Conservation (phyloP, 2,113 vertebrate species). For the Isichthys henryi region DNA sequence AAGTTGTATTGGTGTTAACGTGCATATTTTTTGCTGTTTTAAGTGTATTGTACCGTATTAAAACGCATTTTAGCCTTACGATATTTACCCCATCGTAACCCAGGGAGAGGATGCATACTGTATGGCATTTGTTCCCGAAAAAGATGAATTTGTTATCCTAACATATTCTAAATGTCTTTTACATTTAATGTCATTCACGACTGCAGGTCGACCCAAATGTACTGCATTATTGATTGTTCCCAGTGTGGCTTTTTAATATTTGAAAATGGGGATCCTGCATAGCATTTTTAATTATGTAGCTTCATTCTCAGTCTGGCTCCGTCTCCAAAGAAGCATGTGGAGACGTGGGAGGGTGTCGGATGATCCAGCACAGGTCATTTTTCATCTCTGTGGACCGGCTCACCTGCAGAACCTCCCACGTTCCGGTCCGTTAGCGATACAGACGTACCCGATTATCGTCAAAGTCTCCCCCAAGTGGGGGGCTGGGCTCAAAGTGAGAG, state of each 20-base stretch:
- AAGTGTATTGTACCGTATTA: too few relatives aligned
- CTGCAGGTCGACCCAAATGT: not conserved
- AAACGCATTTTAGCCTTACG: too few relatives aligned
- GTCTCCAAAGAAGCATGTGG: not conserved
- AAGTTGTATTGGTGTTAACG: too few relatives aligned
- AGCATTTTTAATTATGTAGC: not conserved
- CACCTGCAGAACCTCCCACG: conserved; percentile 14
- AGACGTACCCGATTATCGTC: not conserved
- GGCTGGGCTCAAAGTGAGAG: not conserved
- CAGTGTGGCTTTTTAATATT: not conserved
- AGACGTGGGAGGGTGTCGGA: not conserved
- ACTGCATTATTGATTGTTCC: not conserved
- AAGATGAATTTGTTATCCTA: not conserved
- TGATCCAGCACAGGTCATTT: not conserved
- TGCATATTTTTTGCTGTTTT: too few relatives aligned
- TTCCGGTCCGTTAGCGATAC: not conserved
- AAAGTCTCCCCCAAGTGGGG: not conserved
- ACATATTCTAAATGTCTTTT: not conserved
- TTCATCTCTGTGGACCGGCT: not conserved
- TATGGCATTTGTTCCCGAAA: not conserved
- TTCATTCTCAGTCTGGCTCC: not conserved
- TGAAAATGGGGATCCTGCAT: not conserved
- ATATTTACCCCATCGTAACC: too few relatives aligned
- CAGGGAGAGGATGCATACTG: too few relatives aligned
- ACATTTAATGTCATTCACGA: not conserved